A percentile compares a stretch with the other conserved stretches of the same genome.
Evolutionary conservation across 2,113 vertebrate species (phyloP).

Genomic region (Rhinoptilus africanus): DNA sequence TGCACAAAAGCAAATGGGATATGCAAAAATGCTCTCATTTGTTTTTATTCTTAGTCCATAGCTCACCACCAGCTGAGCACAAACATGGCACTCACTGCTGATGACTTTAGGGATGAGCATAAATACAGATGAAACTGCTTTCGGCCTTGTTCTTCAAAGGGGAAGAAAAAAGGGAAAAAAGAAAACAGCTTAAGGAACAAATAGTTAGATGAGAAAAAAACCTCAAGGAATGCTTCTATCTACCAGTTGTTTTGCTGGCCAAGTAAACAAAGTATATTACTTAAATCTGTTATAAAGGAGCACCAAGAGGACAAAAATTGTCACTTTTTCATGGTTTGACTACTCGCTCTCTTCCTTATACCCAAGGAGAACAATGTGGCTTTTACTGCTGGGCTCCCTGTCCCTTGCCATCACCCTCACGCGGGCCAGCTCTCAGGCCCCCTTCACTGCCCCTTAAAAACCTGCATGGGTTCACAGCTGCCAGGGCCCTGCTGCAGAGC

Average conservation of each 20-base stretch:
- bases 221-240: background rate
- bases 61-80: background rate
- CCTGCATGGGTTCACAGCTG: background rate
- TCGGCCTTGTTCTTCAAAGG: background rate
- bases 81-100: background rate
- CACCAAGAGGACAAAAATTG: background rate
- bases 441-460: background rate
- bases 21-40: background rate
- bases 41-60: background rate
- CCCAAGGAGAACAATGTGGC: accelerated
- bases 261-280: background rate
- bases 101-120: background rate
- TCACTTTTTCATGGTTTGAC: background rate
- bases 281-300: background rate
- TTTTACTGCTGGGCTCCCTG: background rate
- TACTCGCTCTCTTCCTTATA: background rate
- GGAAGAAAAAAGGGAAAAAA: background rate
- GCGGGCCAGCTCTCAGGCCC: background rate
- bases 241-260: background rate
- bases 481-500: background rate
- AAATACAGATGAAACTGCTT: background rate
- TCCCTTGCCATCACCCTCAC: background rate
- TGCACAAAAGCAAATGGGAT: background rate
- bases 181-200: background rate
- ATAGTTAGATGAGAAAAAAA: background rate